Evolutionary conservation across 2,797 vertebrate species (phyloP).

Genomic region (Acrossocheilus wenchowensis): DNA sequence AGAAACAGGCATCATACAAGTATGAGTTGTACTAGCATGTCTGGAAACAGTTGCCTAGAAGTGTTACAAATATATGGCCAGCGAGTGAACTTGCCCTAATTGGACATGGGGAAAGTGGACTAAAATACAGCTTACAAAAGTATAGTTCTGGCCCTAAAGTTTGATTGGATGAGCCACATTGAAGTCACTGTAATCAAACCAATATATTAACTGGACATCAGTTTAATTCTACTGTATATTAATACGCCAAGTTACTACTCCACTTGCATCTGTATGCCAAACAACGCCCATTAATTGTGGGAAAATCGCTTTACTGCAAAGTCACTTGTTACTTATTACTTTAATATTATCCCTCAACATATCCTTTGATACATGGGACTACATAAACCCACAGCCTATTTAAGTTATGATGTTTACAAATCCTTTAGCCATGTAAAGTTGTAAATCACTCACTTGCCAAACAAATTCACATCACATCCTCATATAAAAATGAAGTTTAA

Average conservation of each 20-base stretch:
- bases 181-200: background rate
- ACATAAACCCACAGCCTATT: slow-evolving; percentile 31
- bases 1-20: background rate
- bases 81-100: background rate
- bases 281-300: background rate
- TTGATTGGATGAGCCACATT: background rate
- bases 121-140: background rate
- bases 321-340: background rate
- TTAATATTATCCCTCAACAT: background rate
- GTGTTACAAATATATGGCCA: background rate
- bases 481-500: slow-evolving; percentile 3
- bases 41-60: background rate
- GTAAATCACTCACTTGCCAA: slow-evolving; percentile 49
- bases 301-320: background rate
- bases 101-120: background rate
- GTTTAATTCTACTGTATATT: background rate
- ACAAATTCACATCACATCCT: slow-evolving; percentile 29
- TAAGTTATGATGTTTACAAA: slow-evolving; percentile 48
- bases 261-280: background rate
- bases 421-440: slow-evolving; percentile 42
- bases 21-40: background rate
- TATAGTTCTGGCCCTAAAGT: background rate
- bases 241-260: background rate
- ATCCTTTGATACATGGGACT: slow-evolving; percentile 30
- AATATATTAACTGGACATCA: background rate